phyloP scores from a whole-genome alignment of 2,113 vertebrate genomes.

The Empidonax alnorum region DNA sequence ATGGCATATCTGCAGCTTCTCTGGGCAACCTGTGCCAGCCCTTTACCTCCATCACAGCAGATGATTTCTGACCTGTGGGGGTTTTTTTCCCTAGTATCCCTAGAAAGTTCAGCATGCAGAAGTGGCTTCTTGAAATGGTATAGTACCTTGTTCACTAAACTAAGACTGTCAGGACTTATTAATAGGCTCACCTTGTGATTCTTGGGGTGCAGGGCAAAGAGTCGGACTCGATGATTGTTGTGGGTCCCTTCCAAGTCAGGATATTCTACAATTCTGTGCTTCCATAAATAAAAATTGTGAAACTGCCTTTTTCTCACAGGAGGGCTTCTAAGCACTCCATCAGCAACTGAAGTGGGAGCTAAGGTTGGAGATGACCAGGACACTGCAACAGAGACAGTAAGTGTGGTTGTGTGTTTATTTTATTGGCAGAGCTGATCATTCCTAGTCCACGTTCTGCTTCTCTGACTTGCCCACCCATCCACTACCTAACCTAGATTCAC shows the following conservation, averaged over 20 bases:
- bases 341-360: not conserved
- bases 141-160: not conserved
- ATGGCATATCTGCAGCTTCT: not conserved
- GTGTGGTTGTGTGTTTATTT: not conserved
- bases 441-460: not conserved
- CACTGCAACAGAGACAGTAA: not conserved
- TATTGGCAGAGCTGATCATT: not conserved
- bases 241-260: not conserved
- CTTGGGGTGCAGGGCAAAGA: not conserved
- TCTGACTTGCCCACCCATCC: not conserved
- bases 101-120: not conserved
- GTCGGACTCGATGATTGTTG: not conserved
- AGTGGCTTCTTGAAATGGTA: not conserved
- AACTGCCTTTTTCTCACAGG: not conserved
- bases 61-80: not conserved
- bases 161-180: conserved; percentile 5
- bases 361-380: not conserved
- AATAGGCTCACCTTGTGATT: not conserved
- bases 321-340: conserved; percentile 26
- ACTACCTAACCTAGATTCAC: not conserved
- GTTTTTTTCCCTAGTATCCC: not conserved
- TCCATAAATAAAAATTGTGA: conserved; percentile 21
- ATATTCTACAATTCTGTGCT: not conserved
- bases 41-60: not conserved
- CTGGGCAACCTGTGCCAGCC: fast-evolving